These are phyloP conservation scores for Prionailurus bengalensis DNA, from an alignment of 2,113 vertebrate species.

Conservation along the genomic window DNA sequence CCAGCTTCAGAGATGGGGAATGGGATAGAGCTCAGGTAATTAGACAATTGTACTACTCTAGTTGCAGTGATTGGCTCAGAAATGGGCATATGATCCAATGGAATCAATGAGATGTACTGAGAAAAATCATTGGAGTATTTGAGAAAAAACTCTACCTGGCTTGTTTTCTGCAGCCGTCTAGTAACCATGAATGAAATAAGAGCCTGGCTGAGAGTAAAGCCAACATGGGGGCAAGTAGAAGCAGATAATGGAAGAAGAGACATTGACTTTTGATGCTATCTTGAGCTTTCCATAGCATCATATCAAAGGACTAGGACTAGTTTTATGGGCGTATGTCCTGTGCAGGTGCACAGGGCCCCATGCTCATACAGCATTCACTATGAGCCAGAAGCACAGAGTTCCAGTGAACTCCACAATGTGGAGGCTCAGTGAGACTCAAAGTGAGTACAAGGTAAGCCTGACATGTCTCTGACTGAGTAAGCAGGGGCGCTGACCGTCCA, in stretches of 20 bases:
- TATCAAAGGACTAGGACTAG: neutral
- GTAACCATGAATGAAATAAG: neutral
- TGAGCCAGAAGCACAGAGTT: neutral
- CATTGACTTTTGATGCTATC: neutral
- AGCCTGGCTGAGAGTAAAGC: neutral
- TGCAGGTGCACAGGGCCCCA: neutral
- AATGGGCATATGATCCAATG: neutral
- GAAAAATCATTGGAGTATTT: neutral
- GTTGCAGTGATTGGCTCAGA: neutral
- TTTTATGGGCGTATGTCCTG: neutral
- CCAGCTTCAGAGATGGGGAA: neutral
- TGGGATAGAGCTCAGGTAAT: neutral
- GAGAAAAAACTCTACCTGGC: neutral
- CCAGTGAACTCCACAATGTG: neutral
- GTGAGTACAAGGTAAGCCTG: neutral
- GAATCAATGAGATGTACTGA: neutral
- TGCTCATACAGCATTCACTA: neutral
- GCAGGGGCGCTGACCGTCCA: fast-evolving
- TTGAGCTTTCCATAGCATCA: neutral
- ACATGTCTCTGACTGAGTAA: neutral
- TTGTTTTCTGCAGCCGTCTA: neutral
- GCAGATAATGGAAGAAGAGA: neutral
- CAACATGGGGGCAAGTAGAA: neutral
- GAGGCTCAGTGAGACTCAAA: neutral
- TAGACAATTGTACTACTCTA: neutral